These are phyloP conservation scores for Acestrorhynchus altus DNA, from an alignment of 2,797 vertebrate genomes.

Conservation along the genomic window DNA sequence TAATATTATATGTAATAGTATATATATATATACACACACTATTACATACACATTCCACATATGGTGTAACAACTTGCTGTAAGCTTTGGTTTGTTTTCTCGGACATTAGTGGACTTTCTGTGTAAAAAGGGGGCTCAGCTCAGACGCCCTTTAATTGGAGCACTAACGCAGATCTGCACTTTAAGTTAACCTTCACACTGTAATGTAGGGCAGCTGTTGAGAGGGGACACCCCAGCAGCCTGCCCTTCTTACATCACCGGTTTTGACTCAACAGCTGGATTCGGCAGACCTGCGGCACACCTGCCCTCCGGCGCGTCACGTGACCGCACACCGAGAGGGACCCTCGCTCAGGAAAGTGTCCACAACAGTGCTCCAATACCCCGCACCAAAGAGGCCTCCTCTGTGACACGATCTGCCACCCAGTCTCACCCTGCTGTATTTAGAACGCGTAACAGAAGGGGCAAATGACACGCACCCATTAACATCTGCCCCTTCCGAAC, in stretches of 20 bases:
- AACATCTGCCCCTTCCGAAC: conserved; percentile 61
- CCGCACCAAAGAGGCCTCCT: conserved; percentile 45
- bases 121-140: too few species aligned
- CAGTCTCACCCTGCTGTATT: conserved; percentile 30
- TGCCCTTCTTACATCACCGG: conserved; percentile 76
- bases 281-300: conserved; percentile 47
- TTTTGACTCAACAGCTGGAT: conserved; percentile 78
- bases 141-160: too few species aligned
- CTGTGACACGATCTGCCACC: conserved; percentile 44
- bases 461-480: conserved; percentile 71
- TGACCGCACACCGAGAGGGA: too few species aligned
- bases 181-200: neutral
- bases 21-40: too few species aligned
- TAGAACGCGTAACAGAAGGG: conserved; percentile 10
- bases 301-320: too few species aligned
- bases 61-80: too few species aligned
- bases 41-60: too few species aligned
- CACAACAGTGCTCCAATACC: too few species aligned
- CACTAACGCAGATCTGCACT: neutral
- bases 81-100: too few species aligned
- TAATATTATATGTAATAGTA: too few species aligned
- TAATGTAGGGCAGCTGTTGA: neutral
- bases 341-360: too few species aligned
- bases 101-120: too few species aligned
- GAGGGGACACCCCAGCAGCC: conserved; percentile 76